Conservation (phyloP, 1,140 invertebrate species). For the Hermatobates lingyangjiaoensis region DNA sequence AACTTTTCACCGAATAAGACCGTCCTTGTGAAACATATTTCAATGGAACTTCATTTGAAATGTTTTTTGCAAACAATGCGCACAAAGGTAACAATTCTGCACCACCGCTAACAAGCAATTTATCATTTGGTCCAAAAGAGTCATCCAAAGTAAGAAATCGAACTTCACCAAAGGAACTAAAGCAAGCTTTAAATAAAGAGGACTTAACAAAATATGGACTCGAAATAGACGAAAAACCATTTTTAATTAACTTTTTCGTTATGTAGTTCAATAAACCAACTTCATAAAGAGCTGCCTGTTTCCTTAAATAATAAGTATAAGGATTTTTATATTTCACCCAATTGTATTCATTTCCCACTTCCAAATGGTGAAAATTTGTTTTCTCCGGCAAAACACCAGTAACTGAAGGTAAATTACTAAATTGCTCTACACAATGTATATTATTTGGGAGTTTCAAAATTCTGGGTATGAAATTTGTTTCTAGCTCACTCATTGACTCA, state of each 20-base stretch:
- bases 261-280: not conserved
- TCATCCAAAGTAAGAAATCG: not conserved
- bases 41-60: not conserved
- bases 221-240: not conserved
- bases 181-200: not conserved
- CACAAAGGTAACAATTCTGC: conserved; percentile 2
- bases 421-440: not conserved
- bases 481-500: not conserved
- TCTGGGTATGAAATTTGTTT: not conserved
- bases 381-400: not conserved
- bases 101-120: not conserved
- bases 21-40: not conserved
- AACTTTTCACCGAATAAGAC: not conserved
- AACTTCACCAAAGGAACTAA: not conserved
- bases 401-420: not conserved
- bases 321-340: conserved; percentile 3
- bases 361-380: not conserved
- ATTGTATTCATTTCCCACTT: not conserved
- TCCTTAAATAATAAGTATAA: conserved; percentile 6
- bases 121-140: not conserved
- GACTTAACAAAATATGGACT: conserved; percentile 6
- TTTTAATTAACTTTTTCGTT: not conserved
- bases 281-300: conserved; percentile 1
- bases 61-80: not conserved
- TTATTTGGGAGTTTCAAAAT: conserved; percentile 3